Conservation (phyloP, 2,888 invertebrate genomes). For the Dasysyrphus tricinctus region DNA sequence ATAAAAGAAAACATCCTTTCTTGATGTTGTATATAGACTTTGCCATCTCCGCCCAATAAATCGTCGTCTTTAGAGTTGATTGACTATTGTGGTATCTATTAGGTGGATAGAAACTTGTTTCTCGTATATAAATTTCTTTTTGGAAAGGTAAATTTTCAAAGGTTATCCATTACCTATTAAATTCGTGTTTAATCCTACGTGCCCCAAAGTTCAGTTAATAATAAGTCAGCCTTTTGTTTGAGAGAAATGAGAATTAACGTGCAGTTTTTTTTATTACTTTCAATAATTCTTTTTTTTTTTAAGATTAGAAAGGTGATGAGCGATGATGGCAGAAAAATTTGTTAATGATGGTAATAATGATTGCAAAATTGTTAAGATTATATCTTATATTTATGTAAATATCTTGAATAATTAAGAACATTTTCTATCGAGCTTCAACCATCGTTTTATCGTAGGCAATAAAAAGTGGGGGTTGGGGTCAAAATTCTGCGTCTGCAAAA, state of each 20-base stretch:
- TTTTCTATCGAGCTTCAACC: no score
- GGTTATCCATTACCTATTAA: conserved; percentile 32
- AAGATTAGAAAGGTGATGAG: not conserved
- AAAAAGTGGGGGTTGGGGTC: no score
- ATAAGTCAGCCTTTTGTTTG: conserved; percentile 19
- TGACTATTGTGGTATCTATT: conserved; percentile 30
- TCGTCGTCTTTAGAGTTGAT: conserved; percentile 14
- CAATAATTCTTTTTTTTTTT: not conserved
- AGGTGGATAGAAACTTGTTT: not conserved
- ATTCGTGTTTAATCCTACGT: conserved; percentile 16
- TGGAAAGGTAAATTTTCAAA: conserved; percentile 18
- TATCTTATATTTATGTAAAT: no score
- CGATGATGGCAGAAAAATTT: no score
- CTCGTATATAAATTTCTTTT: not conserved
- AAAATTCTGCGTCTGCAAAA: no score
- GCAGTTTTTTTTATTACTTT: not conserved
- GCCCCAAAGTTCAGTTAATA: not conserved
- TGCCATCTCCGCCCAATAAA: conserved; percentile 6
- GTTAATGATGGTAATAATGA: no score
- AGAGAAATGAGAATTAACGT: conserved; percentile 35
- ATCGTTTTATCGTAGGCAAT: no score
- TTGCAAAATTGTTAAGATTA: no score
- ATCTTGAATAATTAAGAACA: no score
- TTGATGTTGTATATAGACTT: conserved; percentile 4
- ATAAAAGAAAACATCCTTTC: conserved; percentile 33